Evolutionary conservation across 2,797 vertebrate species (phyloP).

Genomic region (Micrastur ruficollis): DNA sequence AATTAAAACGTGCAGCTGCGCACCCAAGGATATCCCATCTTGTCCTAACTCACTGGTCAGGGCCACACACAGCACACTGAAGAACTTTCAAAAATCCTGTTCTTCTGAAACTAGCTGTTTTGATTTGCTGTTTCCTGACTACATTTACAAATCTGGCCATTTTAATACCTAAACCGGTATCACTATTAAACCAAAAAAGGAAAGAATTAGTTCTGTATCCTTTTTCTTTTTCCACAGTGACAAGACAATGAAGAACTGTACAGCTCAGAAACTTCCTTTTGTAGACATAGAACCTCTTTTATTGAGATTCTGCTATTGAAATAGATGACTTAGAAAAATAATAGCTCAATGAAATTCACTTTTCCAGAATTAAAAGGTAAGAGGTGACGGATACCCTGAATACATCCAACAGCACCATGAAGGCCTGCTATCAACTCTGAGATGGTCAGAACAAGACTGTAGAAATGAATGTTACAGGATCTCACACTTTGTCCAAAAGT

Average conservation of each 20-base stretch:
- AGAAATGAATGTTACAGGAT: too few species aligned
- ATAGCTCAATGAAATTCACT: constrained; percentile 88
- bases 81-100: background rate
- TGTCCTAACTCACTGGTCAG: background rate
- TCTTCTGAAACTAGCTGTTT: background rate
- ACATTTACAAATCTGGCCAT: background rate
- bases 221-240: background rate
- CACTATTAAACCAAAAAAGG: background rate
- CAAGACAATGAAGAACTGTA: background rate
- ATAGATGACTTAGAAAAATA: constrained; percentile 86
- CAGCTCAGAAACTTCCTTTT: background rate
- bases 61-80: too few species aligned
- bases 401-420: constrained; percentile 73
- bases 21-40: background rate
- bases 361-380: constrained; percentile 74
- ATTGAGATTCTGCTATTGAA: constrained; percentile 64
- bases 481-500: background rate
- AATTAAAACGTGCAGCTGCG: background rate
- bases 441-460: background rate
- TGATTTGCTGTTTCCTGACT: background rate
- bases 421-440: constrained; percentile 32
- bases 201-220: background rate
- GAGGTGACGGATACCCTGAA: constrained; percentile 73
- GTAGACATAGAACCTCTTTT: constrained; percentile 83
- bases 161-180: background rate